Percentiles rank a stretch among this genome's conserved stretches.
Evolutionary conservation across 2,888 invertebrate species (phyloP).

Genomic region (Drosophila anceps): DNA sequence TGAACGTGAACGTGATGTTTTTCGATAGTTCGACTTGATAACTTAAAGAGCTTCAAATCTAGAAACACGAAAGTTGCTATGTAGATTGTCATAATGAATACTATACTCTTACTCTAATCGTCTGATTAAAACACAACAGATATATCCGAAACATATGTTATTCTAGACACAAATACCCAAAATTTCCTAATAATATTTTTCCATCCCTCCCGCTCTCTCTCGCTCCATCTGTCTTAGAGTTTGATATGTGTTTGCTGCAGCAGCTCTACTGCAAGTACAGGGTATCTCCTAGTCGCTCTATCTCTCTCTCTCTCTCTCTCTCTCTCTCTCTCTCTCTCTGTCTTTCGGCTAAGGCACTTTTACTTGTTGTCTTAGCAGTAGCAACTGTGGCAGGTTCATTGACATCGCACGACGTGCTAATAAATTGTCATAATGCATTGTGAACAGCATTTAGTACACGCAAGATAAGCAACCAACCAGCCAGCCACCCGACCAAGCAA

Average conservation of each 20-base stretch:
- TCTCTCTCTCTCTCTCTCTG: too few relatives aligned
- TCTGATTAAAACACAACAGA: too few relatives aligned
- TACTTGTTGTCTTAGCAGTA: slow-evolving; percentile 35
- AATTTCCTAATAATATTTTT: too few relatives aligned
- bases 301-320: too few relatives aligned
- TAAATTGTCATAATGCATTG: slow-evolving; percentile 55
- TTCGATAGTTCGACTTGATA: background rate
- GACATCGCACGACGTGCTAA: slow-evolving; percentile 61
- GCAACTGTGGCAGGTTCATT: slow-evolving; percentile 65
- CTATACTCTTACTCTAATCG: background rate
- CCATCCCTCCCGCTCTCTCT: too few relatives aligned
- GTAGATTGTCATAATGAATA: background rate
- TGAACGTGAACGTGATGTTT: too few relatives aligned
- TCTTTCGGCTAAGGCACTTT: background rate
- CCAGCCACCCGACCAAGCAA: background rate
- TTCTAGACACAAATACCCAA: too few relatives aligned
- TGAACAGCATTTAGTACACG: slow-evolving; percentile 11
- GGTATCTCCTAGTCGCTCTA: background rate
- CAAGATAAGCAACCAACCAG: background rate
- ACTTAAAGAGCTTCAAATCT: too few relatives aligned
- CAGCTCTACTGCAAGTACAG: background rate
- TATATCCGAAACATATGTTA: too few relatives aligned
- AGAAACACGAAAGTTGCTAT: too few relatives aligned
- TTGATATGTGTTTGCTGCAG: background rate
- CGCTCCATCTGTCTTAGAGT: too few relatives aligned